Evolutionary conservation across 1,140 invertebrate genomes (phyloP).

Genomic region (Cryptotermes secundus): DNA sequence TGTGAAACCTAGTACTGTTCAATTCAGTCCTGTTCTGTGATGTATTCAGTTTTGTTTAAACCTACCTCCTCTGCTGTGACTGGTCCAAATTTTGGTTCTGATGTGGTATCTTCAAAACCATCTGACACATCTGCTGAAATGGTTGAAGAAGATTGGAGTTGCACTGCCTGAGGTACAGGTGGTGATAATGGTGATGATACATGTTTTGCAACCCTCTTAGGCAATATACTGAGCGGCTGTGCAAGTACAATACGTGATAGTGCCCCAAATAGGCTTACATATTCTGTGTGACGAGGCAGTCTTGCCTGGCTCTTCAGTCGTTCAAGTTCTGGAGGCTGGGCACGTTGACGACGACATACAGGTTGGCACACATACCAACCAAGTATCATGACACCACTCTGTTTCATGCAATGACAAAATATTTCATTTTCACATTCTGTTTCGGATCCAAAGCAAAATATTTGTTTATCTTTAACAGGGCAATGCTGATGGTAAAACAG

Average conservation of each 20-base stretch:
- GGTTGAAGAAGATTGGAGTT: too few relatives aligned
- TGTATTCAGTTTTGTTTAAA: neutral
- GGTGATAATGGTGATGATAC: too few relatives aligned
- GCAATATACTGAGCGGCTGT: neutral
- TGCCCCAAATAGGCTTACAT: neutral
- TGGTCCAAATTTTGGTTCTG: neutral
- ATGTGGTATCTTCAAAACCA: too few relatives aligned
- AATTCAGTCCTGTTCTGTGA: too few relatives aligned
- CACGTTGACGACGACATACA: slow-evolving; percentile 44
- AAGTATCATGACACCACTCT: slow-evolving; percentile 52
- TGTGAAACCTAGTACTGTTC: too few relatives aligned
- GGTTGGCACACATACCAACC: slow-evolving; percentile 53
- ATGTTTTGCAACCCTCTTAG: neutral
- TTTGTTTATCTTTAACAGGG: too few relatives aligned
- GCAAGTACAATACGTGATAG: neutral
- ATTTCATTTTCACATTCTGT: neutral
- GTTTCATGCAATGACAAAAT: slow-evolving; percentile 39
- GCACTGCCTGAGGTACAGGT: too few relatives aligned
- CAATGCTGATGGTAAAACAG: too few relatives aligned
- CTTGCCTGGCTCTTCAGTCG: neutral
- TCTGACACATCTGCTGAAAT: too few relatives aligned
- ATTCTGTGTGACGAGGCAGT: neutral
- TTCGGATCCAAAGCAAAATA: too few relatives aligned
- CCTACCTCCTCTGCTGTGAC: slow-evolving; percentile 22
- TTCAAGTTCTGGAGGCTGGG: neutral